phyloP scores from a whole-genome alignment of 2,113 vertebrate species.

The Catharus fuscescens region DNA sequence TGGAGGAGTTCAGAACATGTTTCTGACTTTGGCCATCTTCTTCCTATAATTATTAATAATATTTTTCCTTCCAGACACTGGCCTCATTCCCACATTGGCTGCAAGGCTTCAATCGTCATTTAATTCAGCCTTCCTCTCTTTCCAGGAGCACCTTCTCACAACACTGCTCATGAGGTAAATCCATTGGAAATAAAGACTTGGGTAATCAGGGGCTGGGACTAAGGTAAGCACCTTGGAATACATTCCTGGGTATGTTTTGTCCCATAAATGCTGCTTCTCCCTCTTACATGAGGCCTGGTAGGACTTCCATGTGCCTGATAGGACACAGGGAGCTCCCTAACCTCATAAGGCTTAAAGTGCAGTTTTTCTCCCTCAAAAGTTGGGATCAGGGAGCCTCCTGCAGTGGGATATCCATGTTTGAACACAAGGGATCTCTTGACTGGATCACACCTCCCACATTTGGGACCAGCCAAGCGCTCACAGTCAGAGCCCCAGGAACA shows the following conservation, averaged over 20 bases:
- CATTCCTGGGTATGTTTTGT: not conserved
- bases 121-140: not conserved
- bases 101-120: accelerated
- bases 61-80: conserved; percentile 22
- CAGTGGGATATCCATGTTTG: not conserved
- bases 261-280: not conserved
- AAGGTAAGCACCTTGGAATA: not conserved
- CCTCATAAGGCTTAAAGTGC: not conserved
- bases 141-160: not conserved
- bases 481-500: not conserved
- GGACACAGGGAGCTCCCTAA: not conserved
- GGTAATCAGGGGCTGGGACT: not conserved
- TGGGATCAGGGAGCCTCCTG: not conserved
- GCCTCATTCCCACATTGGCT: not conserved
- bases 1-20: not conserved
- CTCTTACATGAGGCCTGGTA: not conserved
- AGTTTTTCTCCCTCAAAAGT: not conserved
- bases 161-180: not conserved
- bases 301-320: not conserved
- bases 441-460: not conserved
- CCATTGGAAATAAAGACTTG: not conserved
- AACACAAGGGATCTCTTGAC: not conserved
- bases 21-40: not conserved
- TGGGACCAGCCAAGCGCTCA: not conserved
- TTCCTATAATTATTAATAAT: not conserved